These are phyloP conservation scores for Antigone vipio DNA, from an alignment of 2,113 vertebrate species.

Conservation along the genomic window DNA sequence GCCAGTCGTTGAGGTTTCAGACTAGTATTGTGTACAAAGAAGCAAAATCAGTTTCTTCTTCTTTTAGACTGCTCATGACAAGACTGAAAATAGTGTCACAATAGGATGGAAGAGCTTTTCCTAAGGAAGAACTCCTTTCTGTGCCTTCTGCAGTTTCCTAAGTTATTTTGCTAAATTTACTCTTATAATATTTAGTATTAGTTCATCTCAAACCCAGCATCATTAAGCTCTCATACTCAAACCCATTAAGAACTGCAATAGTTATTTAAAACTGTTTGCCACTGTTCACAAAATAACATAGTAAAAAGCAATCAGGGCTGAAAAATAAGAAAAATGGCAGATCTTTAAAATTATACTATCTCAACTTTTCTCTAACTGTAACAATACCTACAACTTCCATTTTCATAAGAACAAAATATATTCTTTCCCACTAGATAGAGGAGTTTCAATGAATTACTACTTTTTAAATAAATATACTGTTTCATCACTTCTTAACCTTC, in stretches of 20 bases:
- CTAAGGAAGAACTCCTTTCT: neutral
- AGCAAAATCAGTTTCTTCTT: neutral
- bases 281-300: neutral
- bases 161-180: neutral
- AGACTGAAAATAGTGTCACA: neutral
- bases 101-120: neutral
- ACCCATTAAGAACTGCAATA: neutral
- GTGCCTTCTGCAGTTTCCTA: neutral
- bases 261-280: neutral
- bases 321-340: neutral
- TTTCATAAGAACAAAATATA: neutral
- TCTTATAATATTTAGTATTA: neutral
- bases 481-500: neutral
- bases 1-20: neutral
- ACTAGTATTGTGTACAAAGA: neutral
- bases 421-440: neutral
- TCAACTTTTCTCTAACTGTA: neutral
- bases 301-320: neutral
- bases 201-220: neutral
- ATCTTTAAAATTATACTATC: neutral
- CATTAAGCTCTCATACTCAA: neutral
- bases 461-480: neutral
- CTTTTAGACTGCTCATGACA: neutral
- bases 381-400: neutral
- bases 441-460: neutral